Percentiles rank a stretch among this genome's conserved stretches.
Evolutionary conservation across 2,113 vertebrate genomes (phyloP).

Genomic region (Cephalopholis sonnerati): DNA sequence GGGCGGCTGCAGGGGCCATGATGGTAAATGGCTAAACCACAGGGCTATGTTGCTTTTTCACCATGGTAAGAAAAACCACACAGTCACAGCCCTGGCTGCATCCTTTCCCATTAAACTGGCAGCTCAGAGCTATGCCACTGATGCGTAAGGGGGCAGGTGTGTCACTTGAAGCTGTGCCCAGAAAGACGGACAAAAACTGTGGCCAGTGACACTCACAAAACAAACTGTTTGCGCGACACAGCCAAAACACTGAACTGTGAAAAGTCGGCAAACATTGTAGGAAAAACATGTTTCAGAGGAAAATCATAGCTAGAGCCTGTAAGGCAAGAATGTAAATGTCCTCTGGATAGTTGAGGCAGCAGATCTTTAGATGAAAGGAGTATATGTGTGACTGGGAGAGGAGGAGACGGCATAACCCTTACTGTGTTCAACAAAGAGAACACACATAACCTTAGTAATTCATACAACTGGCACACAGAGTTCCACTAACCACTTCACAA

Average conservation of each 20-base stretch:
- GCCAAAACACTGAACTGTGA: not conserved
- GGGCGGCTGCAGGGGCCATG: too few species aligned
- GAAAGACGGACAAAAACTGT: not conserved
- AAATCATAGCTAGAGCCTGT: not conserved
- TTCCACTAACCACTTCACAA: slow-evolving; percentile 28
- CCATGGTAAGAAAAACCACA: too few species aligned
- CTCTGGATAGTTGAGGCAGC: not conserved
- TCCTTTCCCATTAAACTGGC: not conserved
- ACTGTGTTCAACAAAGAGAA: not conserved
- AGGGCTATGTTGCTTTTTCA: too few species aligned
- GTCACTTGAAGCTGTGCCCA: not conserved
- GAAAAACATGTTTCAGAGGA: not conserved
- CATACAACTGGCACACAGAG: slow-evolving; percentile 6
- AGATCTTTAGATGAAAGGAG: not conserved
- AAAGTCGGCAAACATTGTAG: not conserved
- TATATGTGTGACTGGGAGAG: not conserved
- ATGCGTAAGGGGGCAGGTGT: not conserved
- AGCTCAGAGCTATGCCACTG: not conserved
- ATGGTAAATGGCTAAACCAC: too few species aligned
- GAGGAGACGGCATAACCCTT: not conserved
- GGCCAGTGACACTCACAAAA: not conserved
- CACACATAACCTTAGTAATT: not conserved
- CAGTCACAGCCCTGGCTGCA: not conserved
- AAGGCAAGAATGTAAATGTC: not conserved
- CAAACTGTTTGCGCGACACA: not conserved